phyloP scores from a whole-genome alignment of 2,113 vertebrate genomes.

The Saccopteryx leptura region DNA sequence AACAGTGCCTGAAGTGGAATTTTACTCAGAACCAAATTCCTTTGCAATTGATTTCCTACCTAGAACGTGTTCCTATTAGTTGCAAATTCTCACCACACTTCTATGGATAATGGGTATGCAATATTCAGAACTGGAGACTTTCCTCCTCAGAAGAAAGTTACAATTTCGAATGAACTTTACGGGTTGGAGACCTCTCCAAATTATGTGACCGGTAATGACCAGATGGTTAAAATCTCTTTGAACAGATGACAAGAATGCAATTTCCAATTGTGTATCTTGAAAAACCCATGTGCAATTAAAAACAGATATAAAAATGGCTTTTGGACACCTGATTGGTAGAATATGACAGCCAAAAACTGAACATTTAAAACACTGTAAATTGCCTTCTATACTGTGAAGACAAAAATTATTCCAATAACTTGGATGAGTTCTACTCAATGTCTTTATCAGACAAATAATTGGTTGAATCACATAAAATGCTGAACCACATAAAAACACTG shows the following conservation, averaged over 20 bases:
- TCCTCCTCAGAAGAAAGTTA: background rate
- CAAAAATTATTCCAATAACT: background rate
- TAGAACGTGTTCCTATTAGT: background rate
- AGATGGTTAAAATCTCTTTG: background rate
- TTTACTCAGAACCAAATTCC: background rate
- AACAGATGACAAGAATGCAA: background rate
- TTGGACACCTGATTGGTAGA: background rate
- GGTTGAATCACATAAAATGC: background rate
- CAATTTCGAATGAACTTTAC: constrained; percentile 1
- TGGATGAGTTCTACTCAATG: constrained; percentile 6
- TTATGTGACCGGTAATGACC: background rate
- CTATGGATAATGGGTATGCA: background rate
- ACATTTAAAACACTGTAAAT: background rate
- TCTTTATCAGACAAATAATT: background rate
- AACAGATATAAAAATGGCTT: background rate
- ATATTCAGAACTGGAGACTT: background rate
- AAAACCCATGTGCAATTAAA: background rate
- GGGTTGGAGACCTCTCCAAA: background rate
- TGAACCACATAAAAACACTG: background rate
- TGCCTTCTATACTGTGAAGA: background rate
- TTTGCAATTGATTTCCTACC: constrained; percentile 1
- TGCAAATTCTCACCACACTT: background rate
- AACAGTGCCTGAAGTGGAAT: background rate
- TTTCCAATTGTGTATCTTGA: background rate
- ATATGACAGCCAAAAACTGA: background rate